phyloP scores from a whole-genome alignment of 2,888 invertebrate genomes.

The Lasioglossum malachurum region DNA sequence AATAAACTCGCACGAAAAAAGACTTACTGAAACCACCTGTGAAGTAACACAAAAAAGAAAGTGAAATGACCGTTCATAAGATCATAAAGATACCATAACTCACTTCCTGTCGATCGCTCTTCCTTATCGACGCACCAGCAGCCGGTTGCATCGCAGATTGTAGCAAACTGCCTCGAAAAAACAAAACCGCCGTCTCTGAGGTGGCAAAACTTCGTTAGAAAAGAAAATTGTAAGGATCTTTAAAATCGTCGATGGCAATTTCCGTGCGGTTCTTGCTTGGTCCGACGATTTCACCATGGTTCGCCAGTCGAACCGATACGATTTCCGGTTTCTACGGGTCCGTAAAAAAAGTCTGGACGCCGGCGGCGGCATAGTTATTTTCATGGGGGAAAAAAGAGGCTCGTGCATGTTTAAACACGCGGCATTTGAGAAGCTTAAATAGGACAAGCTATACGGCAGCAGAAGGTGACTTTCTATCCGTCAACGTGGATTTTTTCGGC shows the following conservation, averaged over 20 bases:
- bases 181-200: neutral
- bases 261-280: slow-evolving; percentile 6
- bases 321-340: slow-evolving; percentile 22
- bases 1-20: neutral
- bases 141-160: neutral
- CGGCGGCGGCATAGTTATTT: slow-evolving; percentile 23
- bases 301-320: slow-evolving; percentile 11
- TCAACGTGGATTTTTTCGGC: slow-evolving; percentile 28
- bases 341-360: neutral
- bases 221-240: neutral
- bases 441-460: slow-evolving; percentile 42
- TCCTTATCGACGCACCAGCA: neutral
- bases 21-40: neutral
- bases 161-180: neutral
- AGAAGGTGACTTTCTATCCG: slow-evolving; percentile 56
- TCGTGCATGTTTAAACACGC: slow-evolving; percentile 2
- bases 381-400: slow-evolving; percentile 14
- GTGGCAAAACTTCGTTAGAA: neutral
- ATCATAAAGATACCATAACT: neutral
- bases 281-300: slow-evolving; percentile 37
- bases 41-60: neutral
- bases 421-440: slow-evolving; percentile 30
- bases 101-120: neutral
- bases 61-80: neutral
- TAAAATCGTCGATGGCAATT: neutral